Conservation (phyloP, 2,888 invertebrate species). For the Lithosia quadra region DNA sequence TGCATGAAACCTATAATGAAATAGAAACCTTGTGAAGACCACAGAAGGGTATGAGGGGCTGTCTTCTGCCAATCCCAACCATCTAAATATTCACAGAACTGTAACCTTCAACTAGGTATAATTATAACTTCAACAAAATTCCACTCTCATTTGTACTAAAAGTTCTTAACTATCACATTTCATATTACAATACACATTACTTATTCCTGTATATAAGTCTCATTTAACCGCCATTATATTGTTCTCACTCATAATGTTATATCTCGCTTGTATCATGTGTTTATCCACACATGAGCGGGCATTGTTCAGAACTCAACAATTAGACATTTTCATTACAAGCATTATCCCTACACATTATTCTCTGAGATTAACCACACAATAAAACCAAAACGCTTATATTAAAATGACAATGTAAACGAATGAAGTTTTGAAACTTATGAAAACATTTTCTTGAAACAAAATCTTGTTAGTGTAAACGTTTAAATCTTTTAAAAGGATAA, state of each 20-base stretch:
- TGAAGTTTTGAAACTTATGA: neutral
- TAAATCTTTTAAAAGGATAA: conserved; percentile 34
- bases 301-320: conserved; percentile 14
- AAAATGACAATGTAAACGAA: neutral
- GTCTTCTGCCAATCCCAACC: no score
- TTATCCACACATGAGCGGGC: conserved; percentile 7
- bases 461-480: neutral
- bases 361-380: conserved; percentile 6
- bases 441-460: neutral
- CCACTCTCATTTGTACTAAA: no score
- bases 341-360: conserved; percentile 6
- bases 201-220: neutral
- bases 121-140: no score
- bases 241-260: neutral
- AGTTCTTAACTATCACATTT: neutral
- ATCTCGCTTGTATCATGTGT: conserved; percentile 8
- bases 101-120: no score
- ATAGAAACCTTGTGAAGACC: no score
- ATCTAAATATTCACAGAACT: neutral
- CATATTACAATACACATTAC: neutral
- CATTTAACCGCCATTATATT: neutral
- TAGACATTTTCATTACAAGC: conserved; percentile 10
- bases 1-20: no score
- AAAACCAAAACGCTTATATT: conserved; percentile 7
- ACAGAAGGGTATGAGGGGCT: no score